Evolutionary conservation across 2,797 vertebrate species (phyloP).

Genomic region (Cyclopterus lumpus): DNA sequence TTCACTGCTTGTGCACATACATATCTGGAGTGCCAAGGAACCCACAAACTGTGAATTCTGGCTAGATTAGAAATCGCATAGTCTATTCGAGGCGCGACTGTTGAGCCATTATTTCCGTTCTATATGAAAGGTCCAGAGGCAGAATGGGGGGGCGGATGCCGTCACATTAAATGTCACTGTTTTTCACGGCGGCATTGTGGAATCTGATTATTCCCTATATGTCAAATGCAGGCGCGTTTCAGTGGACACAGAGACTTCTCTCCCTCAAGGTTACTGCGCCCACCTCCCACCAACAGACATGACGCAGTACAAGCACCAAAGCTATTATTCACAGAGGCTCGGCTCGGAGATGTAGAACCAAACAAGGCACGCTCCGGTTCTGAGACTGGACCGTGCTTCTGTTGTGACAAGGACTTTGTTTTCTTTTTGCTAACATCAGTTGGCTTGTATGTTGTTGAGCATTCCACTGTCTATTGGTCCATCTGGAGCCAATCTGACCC

Average conservation of each 20-base stretch:
- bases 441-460: constrained; percentile 29
- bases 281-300: neutral
- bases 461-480: constrained; percentile 51
- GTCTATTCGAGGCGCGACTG: too few species aligned
- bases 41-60: too few species aligned
- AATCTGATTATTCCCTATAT: neutral
- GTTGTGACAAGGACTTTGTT: neutral
- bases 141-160: neutral
- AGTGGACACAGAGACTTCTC: too few species aligned
- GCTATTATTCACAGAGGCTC: neutral
- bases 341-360: neutral
- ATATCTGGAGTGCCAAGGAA: too few species aligned
- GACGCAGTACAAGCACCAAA: neutral
- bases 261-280: neutral
- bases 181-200: neutral
- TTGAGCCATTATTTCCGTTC: neutral
- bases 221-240: neutral
- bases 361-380: neutral
- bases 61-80: too few species aligned
- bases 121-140: neutral
- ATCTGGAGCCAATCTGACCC: constrained; percentile 65
- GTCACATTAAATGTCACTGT: neutral
- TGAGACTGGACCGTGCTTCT: neutral
- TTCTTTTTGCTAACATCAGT: constrained; percentile 19
- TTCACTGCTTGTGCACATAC: too few species aligned